A percentile compares a stretch with the other conserved stretches of the same genome.
Conservation (phyloP, 2,888 invertebrate species). For the Pseudococcus viburni region DNA sequence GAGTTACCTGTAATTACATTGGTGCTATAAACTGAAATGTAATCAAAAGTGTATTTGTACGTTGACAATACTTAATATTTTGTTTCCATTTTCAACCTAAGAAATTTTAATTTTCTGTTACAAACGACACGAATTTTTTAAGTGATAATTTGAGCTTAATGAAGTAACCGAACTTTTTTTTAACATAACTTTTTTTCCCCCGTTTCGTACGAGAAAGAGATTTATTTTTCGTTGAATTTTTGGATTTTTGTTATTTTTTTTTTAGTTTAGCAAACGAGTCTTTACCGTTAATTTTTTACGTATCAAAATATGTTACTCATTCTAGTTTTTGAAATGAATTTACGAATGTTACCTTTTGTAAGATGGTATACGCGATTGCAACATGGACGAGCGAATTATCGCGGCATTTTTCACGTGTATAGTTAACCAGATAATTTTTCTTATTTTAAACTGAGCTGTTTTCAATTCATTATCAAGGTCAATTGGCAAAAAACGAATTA, state of each 20-base stretch:
- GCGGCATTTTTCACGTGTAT: constrained; percentile 26
- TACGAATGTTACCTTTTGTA: constrained; percentile 40
- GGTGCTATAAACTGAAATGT: constrained; percentile 39
- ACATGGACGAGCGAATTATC: background rate
- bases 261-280: constrained; percentile 42
- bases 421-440: constrained; percentile 41
- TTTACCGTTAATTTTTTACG: constrained; percentile 41
- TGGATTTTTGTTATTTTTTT: constrained; percentile 30
- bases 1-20: constrained; percentile 57
- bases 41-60: constrained; percentile 54
- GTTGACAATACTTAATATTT: constrained; percentile 55
- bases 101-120: constrained; percentile 24
- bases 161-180: constrained; percentile 45
- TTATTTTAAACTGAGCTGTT: constrained; percentile 29
- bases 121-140: constrained; percentile 22
- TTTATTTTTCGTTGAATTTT: constrained; percentile 39
- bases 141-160: constrained; percentile 43
- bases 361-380: constrained; percentile 20
- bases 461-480: constrained; percentile 48
- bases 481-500: constrained; percentile 52
- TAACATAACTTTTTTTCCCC: background rate
- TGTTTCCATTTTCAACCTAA: constrained; percentile 32
- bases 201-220: background rate
- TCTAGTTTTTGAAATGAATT: constrained; percentile 43
- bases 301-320: constrained; percentile 46